phyloP scores from a whole-genome alignment of 2,797 vertebrate genomes.

The Arrhamphus sclerolepis region DNA sequence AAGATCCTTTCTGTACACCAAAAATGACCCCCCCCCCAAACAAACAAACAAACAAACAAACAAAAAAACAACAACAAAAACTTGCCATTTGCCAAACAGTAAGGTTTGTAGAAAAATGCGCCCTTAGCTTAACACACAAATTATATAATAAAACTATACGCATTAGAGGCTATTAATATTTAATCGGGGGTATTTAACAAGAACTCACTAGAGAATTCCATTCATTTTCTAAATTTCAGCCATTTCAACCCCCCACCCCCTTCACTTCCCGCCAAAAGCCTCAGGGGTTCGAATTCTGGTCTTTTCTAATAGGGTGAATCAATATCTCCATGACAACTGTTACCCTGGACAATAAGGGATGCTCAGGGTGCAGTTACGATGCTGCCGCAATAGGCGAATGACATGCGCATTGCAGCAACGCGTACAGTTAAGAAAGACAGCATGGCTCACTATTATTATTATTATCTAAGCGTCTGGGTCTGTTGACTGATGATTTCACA shows the following conservation, averaged over 20 bases:
- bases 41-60: no score
- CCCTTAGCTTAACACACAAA: not conserved
- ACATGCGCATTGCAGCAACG: slow-evolving; percentile 25
- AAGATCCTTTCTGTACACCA: no score
- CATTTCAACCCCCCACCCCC: slow-evolving; percentile 13
- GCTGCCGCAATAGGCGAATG: not conserved
- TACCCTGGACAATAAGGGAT: slow-evolving; percentile 64
- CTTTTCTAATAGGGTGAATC: slow-evolving; percentile 55
- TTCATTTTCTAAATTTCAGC: slow-evolving; percentile 7
- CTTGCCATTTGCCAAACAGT: no score
- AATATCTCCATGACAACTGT: slow-evolving; percentile 73
- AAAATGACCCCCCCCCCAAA: no score
- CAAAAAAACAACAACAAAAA: no score
- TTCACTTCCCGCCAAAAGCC: slow-evolving; percentile 67
- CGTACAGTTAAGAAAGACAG: not conserved
- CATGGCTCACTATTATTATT: no score
- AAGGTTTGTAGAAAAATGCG: no score
- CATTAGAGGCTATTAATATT: slow-evolving; percentile 2
- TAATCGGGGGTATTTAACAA: slow-evolving; percentile 5
- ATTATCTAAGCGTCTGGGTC: not conserved
- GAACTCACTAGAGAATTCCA: slow-evolving; percentile 20
- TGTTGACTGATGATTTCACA: not conserved
- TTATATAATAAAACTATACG: not conserved
- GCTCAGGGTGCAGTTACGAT: slow-evolving; percentile 27
- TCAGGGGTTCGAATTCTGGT: slow-evolving; percentile 51